Base-by-base conservation (phyloP, 2,888 invertebrate genomes). In the Julus scandinavius region DNA sequence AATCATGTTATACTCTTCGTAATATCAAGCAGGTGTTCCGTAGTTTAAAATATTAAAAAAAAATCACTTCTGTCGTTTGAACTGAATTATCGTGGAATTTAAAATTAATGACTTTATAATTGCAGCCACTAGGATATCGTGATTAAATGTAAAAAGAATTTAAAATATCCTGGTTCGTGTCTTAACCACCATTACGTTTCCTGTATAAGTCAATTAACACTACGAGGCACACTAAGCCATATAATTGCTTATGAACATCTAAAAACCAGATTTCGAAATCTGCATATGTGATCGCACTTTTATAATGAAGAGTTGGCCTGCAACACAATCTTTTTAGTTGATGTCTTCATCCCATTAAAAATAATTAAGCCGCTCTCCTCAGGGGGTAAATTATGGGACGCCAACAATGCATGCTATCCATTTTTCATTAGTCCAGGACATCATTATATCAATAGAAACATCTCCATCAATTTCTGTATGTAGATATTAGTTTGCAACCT, bases 331-430 rank as follows among this genome's bases (percentile, higher is more conserved):
- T 80, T 80, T 80, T 80, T 38, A 80, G 38, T 80, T 80, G 80
- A 80, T 80, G 80, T 40, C 80, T 80, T 80, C 80, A 80, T 80
- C 80, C 38, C 80, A 80, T 80, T 80, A 80, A 38, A 80, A 80
- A 80, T 80, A 80, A 80, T 80, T 80, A 80, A 80, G 80, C 80
- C 15, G 38, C 38, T 38, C 80, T 38, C 80, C 38, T 13, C 80
- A 80, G 80, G 80, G 80, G 80, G 80, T 80, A 38, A 80, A 80
- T 80, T 80, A 80, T 80, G 80, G 80, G 38, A 38, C 29, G 80
- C 80, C 80, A 80, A 15, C 80, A 80, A 80, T 80, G 80, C 80
- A 29, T 80, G 80, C 80, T 3, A 80, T 80, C 38, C 80, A 80
- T 80, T 80, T 80, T 80, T 80, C 80, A 80, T 80, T 80, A 38